phyloP scores from a whole-genome alignment of 2,888 invertebrate genomes.

The Adelognathus sp. region DNA sequence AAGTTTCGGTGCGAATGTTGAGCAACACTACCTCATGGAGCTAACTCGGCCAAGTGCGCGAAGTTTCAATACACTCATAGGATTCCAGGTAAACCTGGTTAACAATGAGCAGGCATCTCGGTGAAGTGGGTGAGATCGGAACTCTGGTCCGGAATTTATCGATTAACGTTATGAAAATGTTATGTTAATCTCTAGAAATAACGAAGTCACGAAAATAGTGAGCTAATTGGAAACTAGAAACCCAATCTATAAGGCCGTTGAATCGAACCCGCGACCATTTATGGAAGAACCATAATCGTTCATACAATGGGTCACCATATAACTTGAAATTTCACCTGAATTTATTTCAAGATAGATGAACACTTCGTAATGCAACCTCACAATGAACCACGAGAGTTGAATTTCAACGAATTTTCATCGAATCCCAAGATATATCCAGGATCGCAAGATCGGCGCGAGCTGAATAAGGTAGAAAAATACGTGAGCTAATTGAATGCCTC shows the following conservation, averaged over 20 bases:
- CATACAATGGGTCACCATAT: too few relatives aligned
- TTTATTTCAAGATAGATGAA: slow-evolving; percentile 15
- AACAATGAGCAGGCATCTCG: neutral
- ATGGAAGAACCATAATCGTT: too few relatives aligned
- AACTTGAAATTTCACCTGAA: neutral
- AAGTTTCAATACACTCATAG: neutral
- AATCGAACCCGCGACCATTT: too few relatives aligned
- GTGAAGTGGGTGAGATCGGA: neutral
- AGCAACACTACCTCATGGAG: too few relatives aligned
- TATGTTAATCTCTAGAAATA: neutral
- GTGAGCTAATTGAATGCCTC: slow-evolving; percentile 54
- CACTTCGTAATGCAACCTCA: neutral
- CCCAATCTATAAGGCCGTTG: neutral
- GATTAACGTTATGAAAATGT: neutral
- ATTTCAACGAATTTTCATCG: slow-evolving; percentile 15
- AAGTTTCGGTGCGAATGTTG: too few relatives aligned
- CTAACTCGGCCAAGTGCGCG: neutral
- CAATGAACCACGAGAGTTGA: neutral
- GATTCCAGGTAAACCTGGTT: neutral
- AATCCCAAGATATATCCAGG: slow-evolving; percentile 21
- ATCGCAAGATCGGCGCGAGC: neutral
- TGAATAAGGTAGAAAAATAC: slow-evolving; percentile 51
- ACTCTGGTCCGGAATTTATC: neutral
- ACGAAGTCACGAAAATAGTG: neutral
- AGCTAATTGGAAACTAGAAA: neutral